These are phyloP conservation scores for Helarctos malayanus DNA, from an alignment of 2,797 vertebrate species.

Conservation along the genomic window DNA sequence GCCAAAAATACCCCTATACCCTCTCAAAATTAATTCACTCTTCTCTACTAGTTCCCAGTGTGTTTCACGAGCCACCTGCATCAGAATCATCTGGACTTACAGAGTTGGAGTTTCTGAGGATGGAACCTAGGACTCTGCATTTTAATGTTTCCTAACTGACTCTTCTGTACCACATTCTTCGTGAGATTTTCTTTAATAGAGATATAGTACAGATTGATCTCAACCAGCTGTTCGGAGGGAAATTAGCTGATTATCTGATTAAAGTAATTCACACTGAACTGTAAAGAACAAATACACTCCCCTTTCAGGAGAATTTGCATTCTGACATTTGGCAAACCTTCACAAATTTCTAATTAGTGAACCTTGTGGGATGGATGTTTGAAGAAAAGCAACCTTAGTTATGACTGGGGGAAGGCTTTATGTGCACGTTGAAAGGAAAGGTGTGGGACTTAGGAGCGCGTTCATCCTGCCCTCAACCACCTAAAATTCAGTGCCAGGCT, in stretches of 20 bases:
- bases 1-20: not conserved
- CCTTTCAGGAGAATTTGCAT: constrained; percentile 57
- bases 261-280: constrained; percentile 73
- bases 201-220: not conserved
- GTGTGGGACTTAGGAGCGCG: not conserved
- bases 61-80: not conserved
- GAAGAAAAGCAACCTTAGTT: not conserved
- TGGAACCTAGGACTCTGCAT: not conserved
- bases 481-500: not conserved
- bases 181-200: not conserved
- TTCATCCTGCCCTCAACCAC: not conserved
- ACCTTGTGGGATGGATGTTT: not conserved
- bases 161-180: not conserved
- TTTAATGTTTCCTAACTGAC: not conserved
- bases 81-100: not conserved
- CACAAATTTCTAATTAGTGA: constrained; percentile 57
- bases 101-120: not conserved
- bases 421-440: not conserved
- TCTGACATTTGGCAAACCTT: constrained; percentile 61
- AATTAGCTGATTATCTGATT: constrained; percentile 76
- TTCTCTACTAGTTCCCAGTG: not conserved
- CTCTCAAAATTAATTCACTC: not conserved
- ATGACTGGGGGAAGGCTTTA: not conserved
- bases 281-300: constrained; percentile 69
- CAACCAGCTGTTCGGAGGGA: constrained; percentile 60